A percentile compares a stretch with the other conserved stretches of the same genome.
phyloP scores from a whole-genome alignment of 2,113 vertebrate genomes.

The Maylandia zebra region DNA sequence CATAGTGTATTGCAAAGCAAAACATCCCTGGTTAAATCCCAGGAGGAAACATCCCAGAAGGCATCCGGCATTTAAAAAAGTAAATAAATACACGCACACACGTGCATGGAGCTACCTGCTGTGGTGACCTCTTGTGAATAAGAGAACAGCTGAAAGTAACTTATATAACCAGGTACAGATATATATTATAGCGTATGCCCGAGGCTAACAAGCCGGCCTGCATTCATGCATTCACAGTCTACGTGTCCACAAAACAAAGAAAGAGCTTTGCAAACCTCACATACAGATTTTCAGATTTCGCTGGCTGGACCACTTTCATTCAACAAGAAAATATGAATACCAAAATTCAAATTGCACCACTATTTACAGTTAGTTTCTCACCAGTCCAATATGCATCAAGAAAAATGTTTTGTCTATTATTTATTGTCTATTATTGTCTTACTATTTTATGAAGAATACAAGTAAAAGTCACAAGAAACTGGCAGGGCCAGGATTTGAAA shows the following conservation, averaged over 20 bases:
- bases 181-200: neutral
- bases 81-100: neutral
- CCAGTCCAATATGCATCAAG: neutral
- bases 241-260: neutral
- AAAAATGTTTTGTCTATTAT: neutral
- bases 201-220: constrained; percentile 19
- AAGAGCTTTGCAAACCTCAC: neutral
- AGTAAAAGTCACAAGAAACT: neutral
- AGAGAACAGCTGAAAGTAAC: neutral
- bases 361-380: neutral
- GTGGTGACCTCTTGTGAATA: neutral
- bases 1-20: neutral
- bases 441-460: neutral
- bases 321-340: neutral
- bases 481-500: neutral
- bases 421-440: neutral
- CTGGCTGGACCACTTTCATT: neutral
- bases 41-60: neutral
- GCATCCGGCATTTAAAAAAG: neutral
- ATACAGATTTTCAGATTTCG: neutral
- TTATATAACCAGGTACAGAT: constrained; percentile 1
- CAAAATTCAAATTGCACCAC: neutral
- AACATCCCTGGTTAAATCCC: neutral
- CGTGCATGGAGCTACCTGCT: neutral
- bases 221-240: constrained; percentile 1